Conservation (phyloP, 2,888 invertebrate species). For the Aproaerema taeniolella region DNA sequence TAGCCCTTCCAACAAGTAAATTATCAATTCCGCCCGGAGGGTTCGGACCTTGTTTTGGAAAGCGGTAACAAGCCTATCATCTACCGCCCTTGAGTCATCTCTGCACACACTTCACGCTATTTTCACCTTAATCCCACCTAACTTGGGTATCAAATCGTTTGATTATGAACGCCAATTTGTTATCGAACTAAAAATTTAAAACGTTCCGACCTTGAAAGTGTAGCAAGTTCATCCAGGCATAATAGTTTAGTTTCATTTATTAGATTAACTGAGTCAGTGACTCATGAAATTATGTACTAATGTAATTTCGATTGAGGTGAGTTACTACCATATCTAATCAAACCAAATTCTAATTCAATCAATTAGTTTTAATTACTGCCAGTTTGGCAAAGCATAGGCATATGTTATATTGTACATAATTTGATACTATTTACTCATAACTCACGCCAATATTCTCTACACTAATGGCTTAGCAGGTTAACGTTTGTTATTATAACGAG, state of each 20-base stretch:
- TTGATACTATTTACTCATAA: no score
- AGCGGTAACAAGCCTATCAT: slow-evolving; percentile 63
- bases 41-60: slow-evolving; percentile 56
- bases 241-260: slow-evolving; percentile 15
- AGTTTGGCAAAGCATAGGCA: no score
- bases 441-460: no score
- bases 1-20: slow-evolving; percentile 73
- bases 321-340: not conserved
- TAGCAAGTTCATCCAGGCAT: slow-evolving; percentile 13
- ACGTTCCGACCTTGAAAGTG: slow-evolving; percentile 34
- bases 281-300: slow-evolving; percentile 19
- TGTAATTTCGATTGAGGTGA: slow-evolving; percentile 12
- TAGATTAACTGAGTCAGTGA: slow-evolving; percentile 17
- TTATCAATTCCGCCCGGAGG: slow-evolving; percentile 74
- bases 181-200: slow-evolving; percentile 28
- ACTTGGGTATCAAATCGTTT: slow-evolving; percentile 29
- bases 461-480: no score
- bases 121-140: slow-evolving; percentile 29
- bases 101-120: slow-evolving; percentile 27
- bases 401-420: no score
- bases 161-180: slow-evolving; percentile 14
- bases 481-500: no score
- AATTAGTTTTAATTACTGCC: slow-evolving; percentile 2
- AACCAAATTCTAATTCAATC: not conserved
- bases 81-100: slow-evolving; percentile 39